Evolutionary conservation across 2,888 invertebrate species (phyloP), one percentile per base, ranked within the genome.

Genomic region (Hyposoter didymator): DNA sequence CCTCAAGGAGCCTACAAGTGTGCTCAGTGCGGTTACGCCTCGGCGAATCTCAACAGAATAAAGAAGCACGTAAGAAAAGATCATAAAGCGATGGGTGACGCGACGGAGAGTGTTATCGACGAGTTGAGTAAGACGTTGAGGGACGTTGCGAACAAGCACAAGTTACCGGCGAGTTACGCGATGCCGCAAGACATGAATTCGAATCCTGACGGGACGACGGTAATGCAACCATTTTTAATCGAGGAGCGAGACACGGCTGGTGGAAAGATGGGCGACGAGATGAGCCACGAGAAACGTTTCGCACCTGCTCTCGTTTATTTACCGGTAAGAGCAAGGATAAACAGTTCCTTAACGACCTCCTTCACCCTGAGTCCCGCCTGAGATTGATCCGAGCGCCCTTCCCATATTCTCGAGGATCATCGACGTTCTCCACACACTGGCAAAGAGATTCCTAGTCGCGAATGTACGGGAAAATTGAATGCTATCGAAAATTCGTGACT

Each of bases 321-420:
- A 95, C 99, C 99, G 88, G 98, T 99, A 93, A 96, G 97, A 90
- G 97, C 97, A 94, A 96, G 97, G 94, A 96, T 98, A 92, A 97
- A 97, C 93, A 96, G 97, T 93, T 97, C 97, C 90, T 96, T 98
- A 91, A 98, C 98, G 90, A 97, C 98, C 92, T 98, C 98, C 94
- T 98, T 99, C 94, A 98, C 97, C 94, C 96, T 99, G 91, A 98
- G 98, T 94, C 99, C 99, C 92, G 98, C 98, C 95, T 98, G 97
- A 85, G 39, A 78, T 28, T 78, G 49, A 67, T 76, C 55, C 28
- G 1, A 45, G 47, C 17, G 55, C 17, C 39, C 39, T 39, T 43
- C 67, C 28, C 19, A 3, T n/a, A n/a, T 14, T 49, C 66, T 35
- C 76, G 28, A 43, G 55, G 59, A 74, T 59, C 55, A 45, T 62